Conservation (phyloP, 2,797 vertebrate species). For the Hemitrygon akajei region DNA sequence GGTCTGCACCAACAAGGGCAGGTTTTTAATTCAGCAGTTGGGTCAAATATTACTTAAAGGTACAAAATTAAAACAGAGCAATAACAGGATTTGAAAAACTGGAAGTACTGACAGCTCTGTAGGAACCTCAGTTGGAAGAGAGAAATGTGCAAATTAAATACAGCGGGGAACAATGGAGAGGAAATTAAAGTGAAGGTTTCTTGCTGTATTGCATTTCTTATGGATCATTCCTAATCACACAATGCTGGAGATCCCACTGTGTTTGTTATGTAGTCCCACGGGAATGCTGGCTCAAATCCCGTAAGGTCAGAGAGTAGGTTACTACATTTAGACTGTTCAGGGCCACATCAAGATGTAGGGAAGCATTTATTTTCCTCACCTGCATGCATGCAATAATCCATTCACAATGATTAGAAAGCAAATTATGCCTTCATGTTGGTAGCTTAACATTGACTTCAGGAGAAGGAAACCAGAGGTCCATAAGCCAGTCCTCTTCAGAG, state of each 20-base stretch:
- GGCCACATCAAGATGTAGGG: background rate
- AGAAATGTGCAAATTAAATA: constrained; percentile 17
- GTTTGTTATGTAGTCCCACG: background rate
- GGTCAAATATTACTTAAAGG: background rate
- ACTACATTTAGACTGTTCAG: background rate
- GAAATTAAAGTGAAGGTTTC: constrained; percentile 12
- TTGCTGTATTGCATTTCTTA: background rate
- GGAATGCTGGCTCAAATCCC: constrained; percentile 1
- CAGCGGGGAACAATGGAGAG: constrained; percentile 12
- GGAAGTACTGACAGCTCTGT: background rate
- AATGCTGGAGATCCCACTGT: background rate
- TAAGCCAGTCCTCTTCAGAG: no score
- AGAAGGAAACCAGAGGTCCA: no score
- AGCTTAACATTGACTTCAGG: no score
- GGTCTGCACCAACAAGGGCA: background rate
- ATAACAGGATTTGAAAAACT: background rate
- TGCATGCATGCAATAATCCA: no score
- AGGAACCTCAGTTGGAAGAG: background rate
- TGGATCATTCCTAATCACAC: background rate
- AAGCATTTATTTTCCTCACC: no score
- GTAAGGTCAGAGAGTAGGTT: background rate
- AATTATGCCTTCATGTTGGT: background rate
- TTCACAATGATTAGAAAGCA: background rate
- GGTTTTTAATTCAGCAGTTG: background rate
- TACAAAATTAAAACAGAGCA: background rate